A percentile compares a stretch with the other conserved stretches of the same genome.
These are phyloP conservation scores for Lycopodina hypogea DNA, from an alignment of 37 sponge, comb jelly and placozoan genomes.

Conservation along the genomic window DNA sequence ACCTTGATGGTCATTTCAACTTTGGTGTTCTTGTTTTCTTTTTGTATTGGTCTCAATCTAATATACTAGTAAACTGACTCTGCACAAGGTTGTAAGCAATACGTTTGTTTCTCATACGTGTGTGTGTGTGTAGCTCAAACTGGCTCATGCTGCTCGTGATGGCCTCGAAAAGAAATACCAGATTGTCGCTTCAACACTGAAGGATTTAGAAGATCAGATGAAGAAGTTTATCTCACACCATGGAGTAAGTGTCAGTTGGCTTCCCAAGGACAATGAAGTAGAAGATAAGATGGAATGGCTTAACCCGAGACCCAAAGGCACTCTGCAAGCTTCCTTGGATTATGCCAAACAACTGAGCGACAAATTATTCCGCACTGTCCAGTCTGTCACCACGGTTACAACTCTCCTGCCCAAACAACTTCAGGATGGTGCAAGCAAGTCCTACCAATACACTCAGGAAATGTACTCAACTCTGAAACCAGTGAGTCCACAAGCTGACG, in stretches of 20 bases:
- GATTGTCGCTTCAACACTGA: slow-evolving; percentile 10
- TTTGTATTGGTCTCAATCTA: too few species aligned
- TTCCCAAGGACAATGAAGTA: slow-evolving; percentile 31
- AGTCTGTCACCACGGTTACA: slow-evolving; percentile 37
- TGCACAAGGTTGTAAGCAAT: too few species aligned
- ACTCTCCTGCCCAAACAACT: slow-evolving; percentile 47
- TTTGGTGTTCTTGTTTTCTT: too few species aligned
- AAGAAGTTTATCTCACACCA: slow-evolving; percentile 11
- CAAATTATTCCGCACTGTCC: slow-evolving; percentile 22
- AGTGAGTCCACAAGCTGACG: slow-evolving; percentile 12
- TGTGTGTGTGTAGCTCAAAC: slow-evolving; percentile 35
- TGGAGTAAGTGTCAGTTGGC: background rate
- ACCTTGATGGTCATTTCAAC: too few species aligned
- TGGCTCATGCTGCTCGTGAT: slow-evolving; percentile 40
- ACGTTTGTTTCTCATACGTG: too few species aligned
- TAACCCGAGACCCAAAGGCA: slow-evolving; percentile 13
- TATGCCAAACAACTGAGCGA: slow-evolving; percentile 48
- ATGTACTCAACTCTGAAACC: slow-evolving; percentile 54
- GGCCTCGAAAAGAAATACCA: slow-evolving; percentile 45
- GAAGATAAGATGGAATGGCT: slow-evolving; percentile 41
- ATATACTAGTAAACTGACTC: too few species aligned
- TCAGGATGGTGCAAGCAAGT: slow-evolving; percentile 37
- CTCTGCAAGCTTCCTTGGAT: slow-evolving; percentile 37
- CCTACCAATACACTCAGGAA: slow-evolving; percentile 42
- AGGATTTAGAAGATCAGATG: slow-evolving; percentile 12